Base-by-base conservation (phyloP, 2,113 vertebrate genomes). In the Serinus canaria region DNA sequence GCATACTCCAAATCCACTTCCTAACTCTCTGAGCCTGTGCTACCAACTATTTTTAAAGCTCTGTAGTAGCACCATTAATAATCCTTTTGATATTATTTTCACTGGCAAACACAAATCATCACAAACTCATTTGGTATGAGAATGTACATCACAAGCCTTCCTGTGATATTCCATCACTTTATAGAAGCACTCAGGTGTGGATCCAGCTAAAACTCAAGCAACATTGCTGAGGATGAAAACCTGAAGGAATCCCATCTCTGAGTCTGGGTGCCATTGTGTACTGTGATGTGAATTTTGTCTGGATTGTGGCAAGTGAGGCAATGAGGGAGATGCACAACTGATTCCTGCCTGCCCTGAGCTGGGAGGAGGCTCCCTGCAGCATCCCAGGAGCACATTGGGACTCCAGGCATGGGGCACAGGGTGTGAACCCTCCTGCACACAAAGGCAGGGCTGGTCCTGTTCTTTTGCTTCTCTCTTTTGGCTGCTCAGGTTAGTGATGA, bases 61-160 rank as follows among this genome's bases (percentile, higher is more conserved):
- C 46, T 73, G 16, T 28, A 39, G 49, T 68, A 89, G 77, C 52
- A 81, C 52, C 21, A 60, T 94, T 82, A 77, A 89, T 90, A 95
- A 90, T 63, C 19, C 35, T 78, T 87, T 95, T n/a, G 22, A 55
- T 92, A 85, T 58, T 72, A 13, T 92, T 93, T 94, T 87, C 22
- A 87, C 59, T 95, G 69, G 75, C 85, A 72, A 90, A 79, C 0
- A 1, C 85, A 94, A 92, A 87, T 87, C 27, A 60, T 62, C 9
- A 7, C 43, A 41, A 87, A 81, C 70, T 92, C 74, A 49, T 87
- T 95, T 80, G 58, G 33, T 70, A 75, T 83, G 81, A 95, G 30
- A 31, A 68, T 80, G 59, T 56, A 70, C 92, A 55, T 41, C 11
- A 0, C 27, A 70, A 46, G 24, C 49, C 25, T 94, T 94, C 87